Conservation (phyloP, 2,113 vertebrate genomes). For the Carettochelys insculpta region DNA sequence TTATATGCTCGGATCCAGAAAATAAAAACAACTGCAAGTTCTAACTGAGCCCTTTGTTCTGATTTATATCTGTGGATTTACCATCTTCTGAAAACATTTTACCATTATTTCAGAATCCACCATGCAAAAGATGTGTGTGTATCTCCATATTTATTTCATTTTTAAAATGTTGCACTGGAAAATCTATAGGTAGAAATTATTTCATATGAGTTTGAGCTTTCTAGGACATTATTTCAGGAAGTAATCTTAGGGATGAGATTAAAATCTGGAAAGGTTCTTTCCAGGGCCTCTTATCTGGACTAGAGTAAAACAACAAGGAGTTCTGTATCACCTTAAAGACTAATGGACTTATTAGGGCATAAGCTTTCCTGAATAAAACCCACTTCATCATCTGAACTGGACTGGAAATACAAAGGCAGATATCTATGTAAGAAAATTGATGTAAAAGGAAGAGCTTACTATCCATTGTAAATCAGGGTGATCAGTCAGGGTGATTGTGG, state of each 20-base stretch:
- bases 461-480: too few relatives aligned
- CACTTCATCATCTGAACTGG: too few relatives aligned
- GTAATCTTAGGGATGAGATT: not conserved
- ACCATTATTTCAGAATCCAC: not conserved
- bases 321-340: too few relatives aligned
- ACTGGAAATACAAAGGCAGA: too few relatives aligned
- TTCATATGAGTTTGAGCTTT: not conserved
- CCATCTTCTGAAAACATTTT: not conserved
- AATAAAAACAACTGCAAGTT: constrained; percentile 43
- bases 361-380: too few relatives aligned
- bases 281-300: not conserved
- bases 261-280: not conserved
- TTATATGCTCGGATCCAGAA: constrained; percentile 5
- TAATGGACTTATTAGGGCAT: too few relatives aligned
- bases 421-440: too few relatives aligned
- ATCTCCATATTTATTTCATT: not conserved
- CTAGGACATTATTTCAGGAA: not conserved
- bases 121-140: not conserved
- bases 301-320: too few relatives aligned
- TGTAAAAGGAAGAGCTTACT: too few relatives aligned
- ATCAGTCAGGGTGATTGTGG: too few relatives aligned
- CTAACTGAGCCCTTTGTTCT: not conserved
- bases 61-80: not conserved
- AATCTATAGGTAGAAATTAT: not conserved
- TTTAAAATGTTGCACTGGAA: not conserved